Percentiles rank a stretch among this genome's conserved stretches.
Evolutionary conservation across 2,888 invertebrate species (phyloP).

Genomic region (Caenorhabditis doughertyi): DNA sequence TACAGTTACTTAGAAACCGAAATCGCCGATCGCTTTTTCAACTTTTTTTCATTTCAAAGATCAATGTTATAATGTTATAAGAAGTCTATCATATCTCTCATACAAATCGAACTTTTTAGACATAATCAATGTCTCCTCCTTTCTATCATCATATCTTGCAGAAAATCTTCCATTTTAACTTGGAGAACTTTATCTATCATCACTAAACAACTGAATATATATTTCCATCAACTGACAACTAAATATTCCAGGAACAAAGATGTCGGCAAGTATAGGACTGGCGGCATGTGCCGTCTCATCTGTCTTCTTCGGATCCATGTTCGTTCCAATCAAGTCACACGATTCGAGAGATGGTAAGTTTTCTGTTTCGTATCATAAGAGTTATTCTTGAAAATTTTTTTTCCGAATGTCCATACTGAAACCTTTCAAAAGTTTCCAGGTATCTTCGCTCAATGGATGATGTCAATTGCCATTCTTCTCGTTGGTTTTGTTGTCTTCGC

Average conservation of each 20-base stretch:
- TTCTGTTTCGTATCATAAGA: too few relatives aligned
- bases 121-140: neutral
- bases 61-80: neutral
- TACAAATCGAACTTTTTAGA: neutral
- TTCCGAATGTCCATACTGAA: neutral
- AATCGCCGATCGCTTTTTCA: neutral
- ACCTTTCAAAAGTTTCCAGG: slow-evolving; percentile 80
- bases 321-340: slow-evolving; percentile 84
- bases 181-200: too few relatives aligned
- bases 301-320: slow-evolving; percentile 84
- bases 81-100: neutral
- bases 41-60: neutral
- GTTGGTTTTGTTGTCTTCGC: slow-evolving; percentile 83
- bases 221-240: neutral
- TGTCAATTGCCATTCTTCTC: slow-evolving; percentile 83
- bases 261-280: slow-evolving; percentile 81
- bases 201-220: neutral
- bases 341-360: slow-evolving; percentile 84
- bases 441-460: slow-evolving; percentile 85
- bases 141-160: neutral
- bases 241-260: slow-evolving; percentile 27
- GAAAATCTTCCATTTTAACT: neutral
- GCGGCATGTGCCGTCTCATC: slow-evolving; percentile 83
- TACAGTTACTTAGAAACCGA: neutral
- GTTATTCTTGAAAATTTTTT: too few relatives aligned